Conservation (phyloP, 2,888 invertebrate genomes). For the Hetaerina titia region DNA sequence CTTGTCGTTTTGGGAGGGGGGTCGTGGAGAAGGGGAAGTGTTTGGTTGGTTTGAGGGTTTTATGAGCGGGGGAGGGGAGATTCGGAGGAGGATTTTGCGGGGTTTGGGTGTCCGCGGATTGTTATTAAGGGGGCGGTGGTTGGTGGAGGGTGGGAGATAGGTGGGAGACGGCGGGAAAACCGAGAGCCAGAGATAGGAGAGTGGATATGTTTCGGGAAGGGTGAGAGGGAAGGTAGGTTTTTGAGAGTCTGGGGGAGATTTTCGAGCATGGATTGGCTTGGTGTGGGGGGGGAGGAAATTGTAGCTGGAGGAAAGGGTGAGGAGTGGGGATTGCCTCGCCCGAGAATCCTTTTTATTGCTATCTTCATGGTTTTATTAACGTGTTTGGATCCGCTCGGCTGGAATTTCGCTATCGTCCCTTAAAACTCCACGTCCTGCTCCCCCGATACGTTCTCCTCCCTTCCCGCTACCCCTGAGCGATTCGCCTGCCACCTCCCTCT, state of each 20-base stretch:
- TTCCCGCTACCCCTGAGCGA: no score
- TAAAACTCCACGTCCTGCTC: not conserved
- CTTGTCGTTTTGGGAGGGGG: not conserved
- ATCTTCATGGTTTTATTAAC: conserved; percentile 60
- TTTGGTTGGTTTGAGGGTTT: not conserved
- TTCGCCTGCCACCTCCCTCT: not conserved
- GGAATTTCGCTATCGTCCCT: conserved; percentile 14
- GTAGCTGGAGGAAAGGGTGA: not conserved
- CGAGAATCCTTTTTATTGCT: not conserved
- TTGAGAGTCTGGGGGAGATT: not conserved
- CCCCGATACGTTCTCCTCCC: not conserved
- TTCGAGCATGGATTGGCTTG: not conserved
- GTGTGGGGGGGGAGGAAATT: not conserved
- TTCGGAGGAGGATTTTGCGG: not conserved
- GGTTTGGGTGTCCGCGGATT: not conserved
- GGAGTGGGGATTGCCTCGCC: not conserved
- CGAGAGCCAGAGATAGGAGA: not conserved
- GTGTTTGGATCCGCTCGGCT: conserved; percentile 20
- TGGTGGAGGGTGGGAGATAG: no score
- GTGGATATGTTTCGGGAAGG: not conserved
- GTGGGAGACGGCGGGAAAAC: not conserved
- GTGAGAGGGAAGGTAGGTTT: not conserved
- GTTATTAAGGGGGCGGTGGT: not conserved
- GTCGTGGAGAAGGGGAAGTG: not conserved
- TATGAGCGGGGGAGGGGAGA: not conserved